These are phyloP conservation scores for Coreoperca whiteheadi DNA, from an alignment of 2,113 vertebrate species.

Conservation along the genomic window DNA sequence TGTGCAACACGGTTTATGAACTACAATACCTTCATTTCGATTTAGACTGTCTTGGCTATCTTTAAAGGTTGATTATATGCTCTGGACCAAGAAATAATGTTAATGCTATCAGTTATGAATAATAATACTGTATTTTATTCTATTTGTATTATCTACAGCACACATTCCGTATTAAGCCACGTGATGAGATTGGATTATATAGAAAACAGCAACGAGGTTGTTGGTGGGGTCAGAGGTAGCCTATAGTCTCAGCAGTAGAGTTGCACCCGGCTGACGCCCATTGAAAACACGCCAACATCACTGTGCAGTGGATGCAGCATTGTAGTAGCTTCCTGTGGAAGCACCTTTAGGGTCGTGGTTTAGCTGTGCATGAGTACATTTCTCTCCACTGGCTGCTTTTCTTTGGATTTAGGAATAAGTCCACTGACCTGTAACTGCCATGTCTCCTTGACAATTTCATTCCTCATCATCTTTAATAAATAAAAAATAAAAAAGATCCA, in stretches of 20 bases:
- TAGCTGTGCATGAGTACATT: not conserved
- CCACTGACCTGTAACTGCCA: not conserved
- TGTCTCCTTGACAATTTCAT: conserved; percentile 3
- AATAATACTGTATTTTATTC: too few relatives aligned
- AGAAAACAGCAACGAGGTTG: not conserved
- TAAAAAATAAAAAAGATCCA: not conserved
- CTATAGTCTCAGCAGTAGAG: not conserved
- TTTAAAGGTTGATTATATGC: too few relatives aligned
- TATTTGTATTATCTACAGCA: too few relatives aligned
- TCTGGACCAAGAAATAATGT: too few relatives aligned
- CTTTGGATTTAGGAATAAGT: not conserved
- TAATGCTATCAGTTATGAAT: too few relatives aligned
- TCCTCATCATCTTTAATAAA: conserved; percentile 5
- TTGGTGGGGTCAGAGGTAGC: too few relatives aligned
- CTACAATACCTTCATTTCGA: too few relatives aligned
- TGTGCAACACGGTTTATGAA: not conserved
- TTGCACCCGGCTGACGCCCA: not conserved
- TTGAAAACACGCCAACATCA: not conserved
- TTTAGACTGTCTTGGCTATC: too few relatives aligned
- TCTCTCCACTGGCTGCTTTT: too few relatives aligned
- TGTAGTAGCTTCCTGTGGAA: not conserved
- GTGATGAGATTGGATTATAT: not conserved
- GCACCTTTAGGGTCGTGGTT: not conserved
- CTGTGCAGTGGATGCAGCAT: too few relatives aligned
- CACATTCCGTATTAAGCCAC: too few relatives aligned